A percentile compares a stretch with the other conserved stretches of the same genome.
These are phyloP conservation scores for Hucho hucho DNA, from an alignment of 2,113 vertebrate genomes.

Conservation along the genomic window DNA sequence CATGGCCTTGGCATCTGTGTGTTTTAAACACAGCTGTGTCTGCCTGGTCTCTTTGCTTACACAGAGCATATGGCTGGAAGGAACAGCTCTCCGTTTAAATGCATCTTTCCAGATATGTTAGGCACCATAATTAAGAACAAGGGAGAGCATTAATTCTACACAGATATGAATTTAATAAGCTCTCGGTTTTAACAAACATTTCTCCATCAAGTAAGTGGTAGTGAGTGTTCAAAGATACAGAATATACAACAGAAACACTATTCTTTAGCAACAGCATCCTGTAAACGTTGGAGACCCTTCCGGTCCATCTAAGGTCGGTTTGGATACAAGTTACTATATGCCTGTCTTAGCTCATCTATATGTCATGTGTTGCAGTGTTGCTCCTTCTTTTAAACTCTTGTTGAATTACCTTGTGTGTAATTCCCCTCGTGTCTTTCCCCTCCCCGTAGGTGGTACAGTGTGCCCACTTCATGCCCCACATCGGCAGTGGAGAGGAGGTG, in stretches of 20 bases:
- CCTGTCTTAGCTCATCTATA: not conserved
- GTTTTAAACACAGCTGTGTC: constrained; percentile 57
- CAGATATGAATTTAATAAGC: constrained; percentile 44
- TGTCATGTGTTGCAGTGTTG: not conserved
- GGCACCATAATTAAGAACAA: constrained; percentile 39
- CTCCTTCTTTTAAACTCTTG: not conserved
- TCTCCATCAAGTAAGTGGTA: constrained; percentile 5
- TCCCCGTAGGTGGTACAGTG: constrained; percentile 73
- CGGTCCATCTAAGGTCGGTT: no score
- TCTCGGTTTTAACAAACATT: constrained; percentile 30
- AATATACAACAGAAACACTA: not conserved
- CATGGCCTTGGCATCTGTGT: constrained; percentile 31
- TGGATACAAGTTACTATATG: not conserved
- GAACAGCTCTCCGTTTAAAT: constrained; percentile 45
- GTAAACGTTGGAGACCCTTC: not conserved
- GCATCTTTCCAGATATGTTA: constrained; percentile 46
- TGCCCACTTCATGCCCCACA: constrained; percentile 73
- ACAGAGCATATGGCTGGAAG: not conserved
- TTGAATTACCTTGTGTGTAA: not conserved
- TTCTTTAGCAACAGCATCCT: not conserved
- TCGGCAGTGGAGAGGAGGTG: constrained; percentile 66
- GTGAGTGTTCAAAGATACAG: constrained; percentile 17
- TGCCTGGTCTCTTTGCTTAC: constrained; percentile 29
- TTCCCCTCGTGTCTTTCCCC: no score
- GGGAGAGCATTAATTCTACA: constrained; percentile 43